phyloP scores from a whole-genome alignment of 2,888 invertebrate genomes.

The Notodonta dromedarius region DNA sequence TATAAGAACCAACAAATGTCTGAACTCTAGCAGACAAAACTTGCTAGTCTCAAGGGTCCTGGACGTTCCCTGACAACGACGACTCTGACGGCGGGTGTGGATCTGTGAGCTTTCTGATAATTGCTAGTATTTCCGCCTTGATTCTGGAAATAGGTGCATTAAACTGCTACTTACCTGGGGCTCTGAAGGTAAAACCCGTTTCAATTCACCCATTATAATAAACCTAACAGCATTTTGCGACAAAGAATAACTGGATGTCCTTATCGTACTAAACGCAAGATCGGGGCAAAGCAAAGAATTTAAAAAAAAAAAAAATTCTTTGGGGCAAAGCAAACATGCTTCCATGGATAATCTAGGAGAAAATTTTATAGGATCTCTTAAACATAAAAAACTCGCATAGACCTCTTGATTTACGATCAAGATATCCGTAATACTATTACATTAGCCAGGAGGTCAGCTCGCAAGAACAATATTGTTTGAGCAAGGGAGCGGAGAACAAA shows the following conservation, averaged over 20 bases:
- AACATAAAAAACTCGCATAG: neutral
- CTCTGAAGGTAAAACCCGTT: slow-evolving; percentile 13
- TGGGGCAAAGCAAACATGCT: neutral
- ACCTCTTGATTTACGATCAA: neutral
- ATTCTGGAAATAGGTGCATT: slow-evolving; percentile 20
- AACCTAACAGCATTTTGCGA: slow-evolving; percentile 12
- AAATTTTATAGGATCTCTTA: neutral
- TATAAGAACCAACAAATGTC: too few species aligned
- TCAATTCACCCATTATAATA: slow-evolving; percentile 19
- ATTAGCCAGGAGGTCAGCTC: slow-evolving; percentile 18
- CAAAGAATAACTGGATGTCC: too few species aligned
- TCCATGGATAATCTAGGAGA: slow-evolving; percentile 1
- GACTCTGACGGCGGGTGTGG: too few species aligned
- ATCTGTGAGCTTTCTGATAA: slow-evolving; percentile 13
- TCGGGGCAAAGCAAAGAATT: too few species aligned
- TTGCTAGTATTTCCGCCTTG: slow-evolving; percentile 17
- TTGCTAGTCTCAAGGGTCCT: too few species aligned
- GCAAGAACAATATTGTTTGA: slow-evolving; percentile 22
- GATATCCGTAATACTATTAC: neutral
- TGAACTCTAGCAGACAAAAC: too few species aligned
- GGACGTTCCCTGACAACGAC: too few species aligned
- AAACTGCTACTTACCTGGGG: slow-evolving; percentile 21
- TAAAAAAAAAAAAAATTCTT: too few species aligned
- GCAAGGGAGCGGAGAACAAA: slow-evolving; percentile 19
- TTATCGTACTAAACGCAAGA: too few species aligned